Base-by-base conservation (phyloP, 2,797 vertebrate species). In the Semotilus atromaculatus region DNA sequence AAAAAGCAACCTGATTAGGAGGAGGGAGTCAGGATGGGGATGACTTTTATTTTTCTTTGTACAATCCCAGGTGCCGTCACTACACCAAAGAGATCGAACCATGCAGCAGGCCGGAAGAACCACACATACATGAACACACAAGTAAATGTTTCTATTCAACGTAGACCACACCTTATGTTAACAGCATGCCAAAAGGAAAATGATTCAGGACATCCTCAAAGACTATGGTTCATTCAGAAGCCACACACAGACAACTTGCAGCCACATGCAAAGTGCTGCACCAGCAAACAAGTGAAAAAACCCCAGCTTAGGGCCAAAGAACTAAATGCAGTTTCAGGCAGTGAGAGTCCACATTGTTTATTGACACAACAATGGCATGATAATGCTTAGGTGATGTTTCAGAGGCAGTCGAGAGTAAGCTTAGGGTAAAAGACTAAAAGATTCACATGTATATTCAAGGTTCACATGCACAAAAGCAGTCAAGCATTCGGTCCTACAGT, bases 111-210 rank as follows among this genome's bases (percentile, higher is more conserved):
- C 66, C 86, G 31, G 64, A 64, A 19, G 85, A 43, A 81, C 64
- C 72, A 86, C 73, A 68, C 51, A 84, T 78, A 8, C 82, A 72
- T 60, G 16, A 75, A 26, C 82, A 71, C 74, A 72, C 76, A 83
- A 26, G 76, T 55, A 81, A 73, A 58, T 4, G 31, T 64, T 64
- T 64, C 60, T 64, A 31, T 18, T 31, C 58, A 77, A 64, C 2
- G 75, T 80, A 81, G 48, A 86, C 78, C 85, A 87, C 85, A 64
- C 68, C 73, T 82, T 85, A 72, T 53, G 81, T 64, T 45, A 55
- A n/a, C 55, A 88, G 81, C 77, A 88, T 75, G 78, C 68, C 11
- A 76, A 75, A 70, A 58, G 18, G 36, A 45, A 88, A 86, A 60
- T 70, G 64, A 73, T 5, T 83, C 71, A 62, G 31, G 67, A 62